Evolutionary conservation across 2,888 invertebrate genomes (phyloP).

Genomic region (Magallana nippona): DNA sequence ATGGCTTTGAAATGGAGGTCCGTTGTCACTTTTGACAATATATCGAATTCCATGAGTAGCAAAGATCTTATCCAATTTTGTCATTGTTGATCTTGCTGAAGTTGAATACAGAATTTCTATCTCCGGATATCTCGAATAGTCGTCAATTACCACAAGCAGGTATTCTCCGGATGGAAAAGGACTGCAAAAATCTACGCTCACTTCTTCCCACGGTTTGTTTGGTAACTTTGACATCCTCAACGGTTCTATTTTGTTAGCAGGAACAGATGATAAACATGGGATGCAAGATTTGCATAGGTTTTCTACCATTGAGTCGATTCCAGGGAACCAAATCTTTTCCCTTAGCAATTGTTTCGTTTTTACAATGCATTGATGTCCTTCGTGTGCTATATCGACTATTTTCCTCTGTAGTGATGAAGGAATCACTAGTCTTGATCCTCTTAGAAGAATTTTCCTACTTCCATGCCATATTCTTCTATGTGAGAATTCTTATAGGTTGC

Average conservation of each 20-base stretch:
- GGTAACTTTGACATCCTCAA: no score
- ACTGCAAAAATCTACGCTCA: constrained; percentile 53
- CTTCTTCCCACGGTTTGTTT: constrained; percentile 41
- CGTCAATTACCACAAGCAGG: constrained; percentile 59
- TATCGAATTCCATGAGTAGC: constrained; percentile 48
- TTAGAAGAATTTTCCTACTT: constrained; percentile 15
- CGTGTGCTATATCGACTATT: no score
- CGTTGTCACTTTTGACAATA: constrained; percentile 53
- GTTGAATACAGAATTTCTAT: constrained; percentile 7
- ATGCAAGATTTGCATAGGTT: no score
- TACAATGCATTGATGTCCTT: no score
- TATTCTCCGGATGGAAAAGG: constrained; percentile 51
- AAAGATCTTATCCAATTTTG: background rate
- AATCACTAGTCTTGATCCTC: background rate
- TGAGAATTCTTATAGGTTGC: no score
- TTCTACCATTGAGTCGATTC: no score
- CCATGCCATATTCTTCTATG: no score
- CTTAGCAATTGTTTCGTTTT: no score
- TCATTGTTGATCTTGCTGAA: constrained; percentile 12
- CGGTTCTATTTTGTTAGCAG: no score
- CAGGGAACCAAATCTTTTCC: no score
- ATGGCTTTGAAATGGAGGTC: constrained; percentile 49
- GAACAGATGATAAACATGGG: no score
- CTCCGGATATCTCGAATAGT: constrained; percentile 54
- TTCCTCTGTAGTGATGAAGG: no score